Conservation (phyloP, 1,140 invertebrate species). For the Oreohelix idahoensis region DNA sequence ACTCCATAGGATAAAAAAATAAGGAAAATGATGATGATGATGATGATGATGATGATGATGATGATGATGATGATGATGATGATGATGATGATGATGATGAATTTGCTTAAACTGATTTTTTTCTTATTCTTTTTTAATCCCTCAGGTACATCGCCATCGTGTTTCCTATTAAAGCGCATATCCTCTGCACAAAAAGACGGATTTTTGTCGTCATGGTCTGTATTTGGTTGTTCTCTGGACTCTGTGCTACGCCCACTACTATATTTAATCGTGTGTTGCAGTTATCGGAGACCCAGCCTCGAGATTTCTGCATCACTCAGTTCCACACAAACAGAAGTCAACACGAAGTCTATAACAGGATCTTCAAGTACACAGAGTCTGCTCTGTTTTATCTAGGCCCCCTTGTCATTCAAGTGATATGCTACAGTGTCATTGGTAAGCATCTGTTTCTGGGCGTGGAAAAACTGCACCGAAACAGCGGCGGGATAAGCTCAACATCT, state of each 20-base stretch:
- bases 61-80: too few relatives aligned
- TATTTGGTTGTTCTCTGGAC: conserved; percentile 69
- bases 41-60: too few relatives aligned
- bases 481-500: conserved; percentile 9
- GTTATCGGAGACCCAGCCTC: conserved; percentile 36
- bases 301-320: conserved; percentile 54
- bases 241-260: conserved; percentile 66
- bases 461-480: conserved; percentile 54
- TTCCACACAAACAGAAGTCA: conserved; percentile 56
- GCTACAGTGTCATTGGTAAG: conserved; percentile 70
- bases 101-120: too few relatives aligned
- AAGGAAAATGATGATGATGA: too few relatives aligned
- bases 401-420: conserved; percentile 65
- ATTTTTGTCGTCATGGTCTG: conserved; percentile 64
- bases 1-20: too few relatives aligned
- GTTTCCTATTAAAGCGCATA: conserved; percentile 72
- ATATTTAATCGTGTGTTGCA: conserved; percentile 64
- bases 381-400: conserved; percentile 71
- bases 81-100: too few relatives aligned
- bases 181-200: conserved; percentile 69
- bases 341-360: conserved; percentile 51
- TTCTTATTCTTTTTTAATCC: neutral
- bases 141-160: conserved; percentile 73
- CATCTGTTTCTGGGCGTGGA: conserved; percentile 68
- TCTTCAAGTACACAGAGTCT: conserved; percentile 71